Base-by-base conservation (phyloP, 2,797 vertebrate genomes). In the Spinibarbus caldwelli region DNA sequence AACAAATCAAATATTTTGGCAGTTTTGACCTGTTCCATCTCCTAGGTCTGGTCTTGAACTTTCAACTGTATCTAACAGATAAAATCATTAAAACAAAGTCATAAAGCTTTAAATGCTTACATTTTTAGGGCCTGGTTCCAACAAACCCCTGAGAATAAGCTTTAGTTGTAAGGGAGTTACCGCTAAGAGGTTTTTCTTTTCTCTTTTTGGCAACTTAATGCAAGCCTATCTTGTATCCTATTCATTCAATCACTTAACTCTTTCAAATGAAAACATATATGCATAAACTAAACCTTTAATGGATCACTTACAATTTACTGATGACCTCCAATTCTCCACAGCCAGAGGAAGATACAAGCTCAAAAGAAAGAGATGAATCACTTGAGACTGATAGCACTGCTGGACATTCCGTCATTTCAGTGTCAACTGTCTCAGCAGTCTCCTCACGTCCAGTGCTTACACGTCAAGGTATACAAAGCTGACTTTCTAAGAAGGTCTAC, bases 271-370 rank as follows among this genome's bases (percentile, higher is more conserved):
- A 76, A 34, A 75, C 0, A 23, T 34, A 45, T 26, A 66, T 67
- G 29, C 17, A 45, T 66, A 47, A 36, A 49, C 2, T 36, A n/a
- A 36, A 6, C 4, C 3, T 6, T 86, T 9, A 80, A 29, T 34
- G 15, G 10, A 62, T 86, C 54, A 7, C 10, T 86, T 80, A 62
- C 26, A 29, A 12, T 85, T 8, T 54, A 49, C n/a, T 6, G 7
- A 36, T 67, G 96, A 96, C 95, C 76, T 88, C 86, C 86, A 93
- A 90, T 88, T 92, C 43, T 14, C 78, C 5, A 91, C 94, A 90
- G 89, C 87, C 83, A 2, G 90, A 95, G 88, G 96, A 96, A 72
- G 95, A 97, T 83, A 91, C 90, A 90, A 93, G 93, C 89, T 94
- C 95, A 90, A 95, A 92, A 87, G 96, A 96, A 89, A 92, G 93